These are phyloP conservation scores for Manis crassicaudata DNA, from an alignment of 2,797 vertebrate genomes.

Conservation along the genomic window DNA sequence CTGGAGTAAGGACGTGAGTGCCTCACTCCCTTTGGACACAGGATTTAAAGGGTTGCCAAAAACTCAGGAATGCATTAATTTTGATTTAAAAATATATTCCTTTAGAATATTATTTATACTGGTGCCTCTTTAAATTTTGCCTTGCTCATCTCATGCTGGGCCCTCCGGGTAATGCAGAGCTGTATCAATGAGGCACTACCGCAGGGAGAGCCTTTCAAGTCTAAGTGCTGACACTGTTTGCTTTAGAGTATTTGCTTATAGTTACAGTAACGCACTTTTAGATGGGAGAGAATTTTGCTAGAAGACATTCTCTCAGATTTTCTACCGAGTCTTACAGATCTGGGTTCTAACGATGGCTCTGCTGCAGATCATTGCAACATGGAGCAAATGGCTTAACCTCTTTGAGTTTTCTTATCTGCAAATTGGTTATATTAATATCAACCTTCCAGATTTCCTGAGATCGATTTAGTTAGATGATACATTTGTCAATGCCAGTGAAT, in stretches of 20 bases:
- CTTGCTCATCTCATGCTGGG: accelerated
- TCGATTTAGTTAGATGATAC: not conserved
- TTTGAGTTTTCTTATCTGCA: not conserved
- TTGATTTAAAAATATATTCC: not conserved
- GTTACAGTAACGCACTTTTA: not conserved
- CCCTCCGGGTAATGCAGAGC: accelerated
- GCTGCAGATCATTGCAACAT: not conserved
- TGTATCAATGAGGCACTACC: not conserved
- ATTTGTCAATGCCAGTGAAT: not conserved
- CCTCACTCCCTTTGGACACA: not conserved
- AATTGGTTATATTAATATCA: not conserved
- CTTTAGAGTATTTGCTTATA: not conserved
- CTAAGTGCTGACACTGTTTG: not conserved
- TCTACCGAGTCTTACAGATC: not conserved
- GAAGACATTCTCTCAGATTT: not conserved
- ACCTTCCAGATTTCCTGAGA: not conserved
- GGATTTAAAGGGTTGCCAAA: not conserved
- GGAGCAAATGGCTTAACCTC: not conserved
- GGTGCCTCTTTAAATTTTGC: not conserved
- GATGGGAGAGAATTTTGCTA: not conserved
- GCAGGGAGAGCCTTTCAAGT: not conserved
- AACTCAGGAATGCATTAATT: not conserved
- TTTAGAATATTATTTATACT: not conserved
- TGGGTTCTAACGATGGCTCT: not conserved
- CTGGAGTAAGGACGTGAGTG: not conserved